phyloP scores from a whole-genome alignment of 2,888 invertebrate genomes.

The Germaria angustata region DNA sequence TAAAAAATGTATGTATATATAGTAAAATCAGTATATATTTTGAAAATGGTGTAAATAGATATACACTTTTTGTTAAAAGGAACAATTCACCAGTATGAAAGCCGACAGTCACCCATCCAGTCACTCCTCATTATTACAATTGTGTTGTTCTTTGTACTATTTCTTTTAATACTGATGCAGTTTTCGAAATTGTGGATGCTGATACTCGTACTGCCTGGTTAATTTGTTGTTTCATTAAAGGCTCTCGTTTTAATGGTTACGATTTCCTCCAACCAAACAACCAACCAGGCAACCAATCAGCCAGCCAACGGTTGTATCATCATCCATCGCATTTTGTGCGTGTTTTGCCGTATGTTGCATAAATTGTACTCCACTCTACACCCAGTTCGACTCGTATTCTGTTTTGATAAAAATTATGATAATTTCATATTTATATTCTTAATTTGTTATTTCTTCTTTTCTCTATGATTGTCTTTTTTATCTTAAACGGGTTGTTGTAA shows the following conservation, averaged over 20 bases:
- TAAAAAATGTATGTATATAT: no score
- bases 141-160: not conserved
- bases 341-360: not conserved
- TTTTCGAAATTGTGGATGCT: conserved; percentile 9
- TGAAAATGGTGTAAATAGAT: not conserved
- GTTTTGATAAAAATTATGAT: conserved; percentile 25
- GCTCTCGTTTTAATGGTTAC: conserved; percentile 27
- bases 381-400: not conserved
- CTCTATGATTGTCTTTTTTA: not conserved
- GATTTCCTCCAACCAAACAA: not conserved
- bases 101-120: not conserved
- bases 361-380: not conserved
- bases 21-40: no score
- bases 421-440: not conserved
- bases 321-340: not conserved
- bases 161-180: conserved; percentile 8
- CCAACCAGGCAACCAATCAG: conserved; percentile 1
- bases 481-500: conserved; percentile 22
- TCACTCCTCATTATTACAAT: conserved; percentile 9
- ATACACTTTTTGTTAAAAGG: not conserved
- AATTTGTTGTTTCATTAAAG: conserved; percentile 23
- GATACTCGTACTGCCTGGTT: conserved; percentile 13
- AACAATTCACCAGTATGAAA: not conserved
- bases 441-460: not conserved
- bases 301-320: conserved; percentile 20